Evolutionary conservation across 2,888 invertebrate genomes (phyloP), one percentile per base, ranked within the genome.

Genomic region (Eueremaeus valkanovi): DNA sequence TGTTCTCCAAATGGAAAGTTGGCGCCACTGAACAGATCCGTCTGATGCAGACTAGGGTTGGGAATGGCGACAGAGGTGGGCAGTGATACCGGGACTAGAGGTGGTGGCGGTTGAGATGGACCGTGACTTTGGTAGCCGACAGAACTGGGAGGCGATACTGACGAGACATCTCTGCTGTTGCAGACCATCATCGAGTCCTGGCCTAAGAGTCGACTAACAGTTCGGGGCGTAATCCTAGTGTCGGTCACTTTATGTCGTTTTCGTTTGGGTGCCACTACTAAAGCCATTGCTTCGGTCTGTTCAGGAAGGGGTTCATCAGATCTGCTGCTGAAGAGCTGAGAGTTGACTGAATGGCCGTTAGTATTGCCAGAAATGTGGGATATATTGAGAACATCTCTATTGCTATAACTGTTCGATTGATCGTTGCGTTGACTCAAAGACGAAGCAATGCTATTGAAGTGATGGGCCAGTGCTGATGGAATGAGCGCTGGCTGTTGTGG

Each of bases 61-160:
- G 95, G 93, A 84, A 96, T 95, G 83, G 96, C 95, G 83, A 96
- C 95, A 78, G 94, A 92, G 77, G 95, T 96, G 80, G 95, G 95
- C 61, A 73, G 27, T 29, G 75, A 72, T 24, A 72, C 75, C 3
- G 74, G 74, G 6, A 74, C 45, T 36, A 70, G 40, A 27, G 70
- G 70, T 21, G 70, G 70, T 77, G 79, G 80, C 81, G 89, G 88
- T 84, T 90, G 86, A 81, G 90, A 88, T 81, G 92, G 88, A 79
- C 91, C 90, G 74, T 91, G 90, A 80, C 90, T 88, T 82, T 83
- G 83, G 81, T 82, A 80, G 80, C 81, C 76, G 81, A 74, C 80
- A 81, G 45, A 80, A 80, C 82, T 83, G 78, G 82, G 85, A 78
- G 83, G 82, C 79, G 83, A 58, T 33, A 74, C 76, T 16, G 75